Percentiles rank a stretch among this genome's conserved stretches.
Conservation (phyloP, 2,113 vertebrate species). For the Pseudonaja textilis region DNA sequence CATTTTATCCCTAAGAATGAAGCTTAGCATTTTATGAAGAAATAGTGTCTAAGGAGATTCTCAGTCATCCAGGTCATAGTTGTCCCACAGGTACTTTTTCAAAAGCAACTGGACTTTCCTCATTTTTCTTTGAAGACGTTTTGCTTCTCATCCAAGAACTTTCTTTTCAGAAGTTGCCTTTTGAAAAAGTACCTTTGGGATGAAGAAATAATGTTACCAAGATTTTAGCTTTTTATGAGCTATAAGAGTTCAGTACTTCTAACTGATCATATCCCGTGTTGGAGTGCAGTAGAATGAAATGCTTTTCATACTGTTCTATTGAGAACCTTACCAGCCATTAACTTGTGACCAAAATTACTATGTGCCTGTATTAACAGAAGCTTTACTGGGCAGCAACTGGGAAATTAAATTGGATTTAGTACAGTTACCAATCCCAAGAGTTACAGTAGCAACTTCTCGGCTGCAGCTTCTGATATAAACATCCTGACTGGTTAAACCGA, state of each 20-base stretch:
- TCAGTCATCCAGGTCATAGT: neutral
- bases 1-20: neutral
- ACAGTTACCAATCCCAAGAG: constrained; percentile 36
- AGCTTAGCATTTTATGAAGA: neutral
- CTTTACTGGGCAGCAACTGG: constrained; percentile 55
- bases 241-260: neutral
- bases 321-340: constrained; percentile 48
- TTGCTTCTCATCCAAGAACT: neutral
- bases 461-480: constrained; percentile 37
- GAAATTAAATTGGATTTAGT: constrained; percentile 54
- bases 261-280: neutral
- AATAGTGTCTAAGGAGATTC: neutral
- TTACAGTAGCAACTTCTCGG: constrained; percentile 47
- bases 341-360: constrained; percentile 42
- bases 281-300: constrained; percentile 42
- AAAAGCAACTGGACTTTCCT: neutral
- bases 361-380: constrained; percentile 54
- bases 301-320: constrained; percentile 54
- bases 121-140: neutral
- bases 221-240: neutral
- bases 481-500: constrained; percentile 37
- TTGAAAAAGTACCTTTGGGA: neutral
- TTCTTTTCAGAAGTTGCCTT: neutral
- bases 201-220: neutral
- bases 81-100: neutral